These are phyloP conservation scores for Hafferia zeledoni DNA, from an alignment of 2,797 vertebrate species.

Conservation along the genomic window DNA sequence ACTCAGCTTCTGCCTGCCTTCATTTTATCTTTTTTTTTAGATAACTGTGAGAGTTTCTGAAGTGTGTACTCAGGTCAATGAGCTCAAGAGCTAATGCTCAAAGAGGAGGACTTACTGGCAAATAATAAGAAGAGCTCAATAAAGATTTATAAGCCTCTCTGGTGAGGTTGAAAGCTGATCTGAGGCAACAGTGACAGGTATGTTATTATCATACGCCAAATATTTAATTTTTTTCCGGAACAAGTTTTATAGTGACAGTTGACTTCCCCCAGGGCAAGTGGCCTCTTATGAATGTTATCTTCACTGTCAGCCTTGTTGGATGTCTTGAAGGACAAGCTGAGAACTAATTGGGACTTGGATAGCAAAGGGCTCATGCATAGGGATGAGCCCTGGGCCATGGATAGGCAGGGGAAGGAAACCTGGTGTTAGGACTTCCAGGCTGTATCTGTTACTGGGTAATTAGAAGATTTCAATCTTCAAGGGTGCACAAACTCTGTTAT, in stretches of 20 bases:
- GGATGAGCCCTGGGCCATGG: background rate
- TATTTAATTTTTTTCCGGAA: constrained; percentile 9
- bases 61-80: background rate
- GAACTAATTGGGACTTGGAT: constrained; percentile 19
- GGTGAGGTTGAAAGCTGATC: background rate
- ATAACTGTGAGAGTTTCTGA: background rate
- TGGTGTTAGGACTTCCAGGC: background rate
- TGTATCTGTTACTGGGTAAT: background rate
- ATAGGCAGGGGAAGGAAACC: background rate
- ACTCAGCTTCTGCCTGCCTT: background rate
- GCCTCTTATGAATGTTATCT: constrained; percentile 9
- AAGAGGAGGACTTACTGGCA: background rate
- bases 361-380: background rate
- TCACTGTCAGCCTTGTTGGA: constrained; percentile 27
- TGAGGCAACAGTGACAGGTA: background rate
- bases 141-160: background rate
- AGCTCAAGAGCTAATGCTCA: background rate
- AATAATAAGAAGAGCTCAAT: background rate
- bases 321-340: constrained; percentile 36
- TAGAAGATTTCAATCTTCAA: constrained; percentile 9
- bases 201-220: background rate
- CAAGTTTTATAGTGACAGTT: constrained; percentile 19
- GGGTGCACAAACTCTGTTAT: background rate
- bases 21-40: background rate
- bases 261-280: background rate